Conservation (phyloP, 2,888 invertebrate genomes). For the Scaptomyza parva region DNA sequence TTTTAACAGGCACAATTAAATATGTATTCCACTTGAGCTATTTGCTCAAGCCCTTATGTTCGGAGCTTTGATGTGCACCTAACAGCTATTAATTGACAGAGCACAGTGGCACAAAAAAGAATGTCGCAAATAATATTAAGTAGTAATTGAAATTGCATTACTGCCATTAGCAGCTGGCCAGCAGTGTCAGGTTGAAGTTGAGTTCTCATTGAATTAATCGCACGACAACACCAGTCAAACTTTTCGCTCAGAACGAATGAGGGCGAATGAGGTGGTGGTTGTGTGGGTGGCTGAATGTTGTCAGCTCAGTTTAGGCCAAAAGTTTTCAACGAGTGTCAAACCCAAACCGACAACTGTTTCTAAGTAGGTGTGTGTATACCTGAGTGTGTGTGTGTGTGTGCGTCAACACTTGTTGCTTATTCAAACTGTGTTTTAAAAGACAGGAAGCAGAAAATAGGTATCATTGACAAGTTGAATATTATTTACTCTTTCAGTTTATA, state of each 20-base stretch:
- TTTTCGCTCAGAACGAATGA: conserved; percentile 15
- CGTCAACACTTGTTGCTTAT: conserved; percentile 51
- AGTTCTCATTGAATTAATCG: conserved; percentile 58
- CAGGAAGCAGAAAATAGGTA: background rate
- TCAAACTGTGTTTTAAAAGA: conserved; percentile 17
- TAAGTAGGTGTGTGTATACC: background rate
- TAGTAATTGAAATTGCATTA: conserved; percentile 73
- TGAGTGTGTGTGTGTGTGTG: conserved; percentile 1
- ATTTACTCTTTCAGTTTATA: background rate
- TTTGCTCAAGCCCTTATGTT: conserved; percentile 36
- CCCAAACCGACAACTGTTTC: conserved; percentile 19
- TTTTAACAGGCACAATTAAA: conserved; percentile 66
- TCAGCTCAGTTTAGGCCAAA: conserved; percentile 46
- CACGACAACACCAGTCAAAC: conserved; percentile 27
- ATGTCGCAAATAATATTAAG: conserved; percentile 59
- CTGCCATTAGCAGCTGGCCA: conserved; percentile 56
- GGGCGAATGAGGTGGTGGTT: background rate
- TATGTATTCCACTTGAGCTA: conserved; percentile 36
- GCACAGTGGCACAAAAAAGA: conserved; percentile 15
- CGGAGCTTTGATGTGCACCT: conserved; percentile 32
- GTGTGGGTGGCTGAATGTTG: conserved; percentile 25
- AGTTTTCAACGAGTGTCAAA: conserved; percentile 54
- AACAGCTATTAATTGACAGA: conserved; percentile 38
- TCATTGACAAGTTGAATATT: background rate
- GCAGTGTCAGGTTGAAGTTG: conserved; percentile 41